Evolutionary conservation across 2,113 vertebrate species (phyloP), one percentile per base, ranked within the genome.

Genomic region (Colinus virginianus): DNA sequence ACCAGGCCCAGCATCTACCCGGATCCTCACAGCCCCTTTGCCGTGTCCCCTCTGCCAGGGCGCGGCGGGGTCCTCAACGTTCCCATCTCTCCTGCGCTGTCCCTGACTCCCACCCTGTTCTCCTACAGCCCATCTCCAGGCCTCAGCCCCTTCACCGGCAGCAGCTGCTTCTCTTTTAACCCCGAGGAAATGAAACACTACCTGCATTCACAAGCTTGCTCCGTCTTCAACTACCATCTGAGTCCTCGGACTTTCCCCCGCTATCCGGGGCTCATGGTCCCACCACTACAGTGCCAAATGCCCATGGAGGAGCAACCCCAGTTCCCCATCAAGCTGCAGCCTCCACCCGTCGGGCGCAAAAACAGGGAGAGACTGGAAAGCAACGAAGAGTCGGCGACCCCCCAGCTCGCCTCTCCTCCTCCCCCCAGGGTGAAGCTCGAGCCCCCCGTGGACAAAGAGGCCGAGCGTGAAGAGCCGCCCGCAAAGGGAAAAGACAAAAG

Each of bases 181-280:
- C 98, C 98, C 1, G 98, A 98, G 84, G 98, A 98, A n/a, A 98
- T 98, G 98, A 98, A 98, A 97, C 98, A 97, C 81, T 98, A 98
- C 96, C 96, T 98, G 86, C 98, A 98, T 13, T 98, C 98, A 0
- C 98, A 98, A 38, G 98, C 98, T 20, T 98, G 98, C 82, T 98
- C 98, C 1, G 98, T 98, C 9, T 98, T 98, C 91, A 98, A 98
- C 76, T 98, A 98, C 76, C 98, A 98, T 62, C 97, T 98, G 82
- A 98, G 98, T 46, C 98, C 98, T 2, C 81, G 98, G 96, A 98
- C 98, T 70, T 97, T 98, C 59, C 98, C 98, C 4, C 97, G 98
- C 2, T 98, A 97, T 21, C 98, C 98, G 1, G 96, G 96, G 5
- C 97, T 98, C 15, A 63, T 98, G 96, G 90, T 98, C 4, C 98